phyloP scores from a whole-genome alignment of 1,140 invertebrate genomes.

The Augochlora pura region DNA sequence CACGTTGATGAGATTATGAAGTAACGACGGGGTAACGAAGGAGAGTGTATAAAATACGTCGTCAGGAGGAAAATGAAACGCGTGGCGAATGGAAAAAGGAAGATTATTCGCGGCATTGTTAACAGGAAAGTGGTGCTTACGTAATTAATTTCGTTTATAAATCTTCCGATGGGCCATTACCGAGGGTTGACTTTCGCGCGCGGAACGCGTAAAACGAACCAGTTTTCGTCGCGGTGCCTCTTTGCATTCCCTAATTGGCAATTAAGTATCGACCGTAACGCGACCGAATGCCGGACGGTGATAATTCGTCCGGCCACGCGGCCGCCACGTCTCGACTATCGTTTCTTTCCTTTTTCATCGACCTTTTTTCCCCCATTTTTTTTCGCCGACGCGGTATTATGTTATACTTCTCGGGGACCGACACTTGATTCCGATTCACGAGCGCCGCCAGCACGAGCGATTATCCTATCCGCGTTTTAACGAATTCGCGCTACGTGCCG shows the following conservation, averaged over 20 bases:
- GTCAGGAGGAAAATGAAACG: conserved; percentile 25
- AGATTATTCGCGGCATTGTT: conserved; percentile 44
- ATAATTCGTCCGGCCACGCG: conserved; percentile 53
- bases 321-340: conserved; percentile 16
- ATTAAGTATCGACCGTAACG: conserved; percentile 64
- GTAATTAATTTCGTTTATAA: conserved; percentile 66
- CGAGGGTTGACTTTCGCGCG: conserved; percentile 53
- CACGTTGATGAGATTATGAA: conserved; percentile 9
- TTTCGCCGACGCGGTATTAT: conserved; percentile 27
- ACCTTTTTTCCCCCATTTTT: neutral
- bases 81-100: conserved; percentile 14
- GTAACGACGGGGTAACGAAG: conserved; percentile 12
- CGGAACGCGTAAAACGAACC: conserved; percentile 57
- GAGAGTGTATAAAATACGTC: conserved; percentile 31
- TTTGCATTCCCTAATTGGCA: conserved; percentile 67
- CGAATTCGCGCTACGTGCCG: neutral
- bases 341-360: conserved; percentile 27
- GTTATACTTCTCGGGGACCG: neutral
- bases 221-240: conserved; percentile 50
- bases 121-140: conserved; percentile 54
- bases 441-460: neutral
- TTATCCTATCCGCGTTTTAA: neutral
- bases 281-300: conserved; percentile 50
- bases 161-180: conserved; percentile 56
- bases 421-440: conserved; percentile 24